A percentile compares a stretch with the other conserved stretches of the same genome.
These are phyloP conservation scores for Lepus timidus DNA, from an alignment of 2,113 vertebrate genomes.

Conservation along the genomic window DNA sequence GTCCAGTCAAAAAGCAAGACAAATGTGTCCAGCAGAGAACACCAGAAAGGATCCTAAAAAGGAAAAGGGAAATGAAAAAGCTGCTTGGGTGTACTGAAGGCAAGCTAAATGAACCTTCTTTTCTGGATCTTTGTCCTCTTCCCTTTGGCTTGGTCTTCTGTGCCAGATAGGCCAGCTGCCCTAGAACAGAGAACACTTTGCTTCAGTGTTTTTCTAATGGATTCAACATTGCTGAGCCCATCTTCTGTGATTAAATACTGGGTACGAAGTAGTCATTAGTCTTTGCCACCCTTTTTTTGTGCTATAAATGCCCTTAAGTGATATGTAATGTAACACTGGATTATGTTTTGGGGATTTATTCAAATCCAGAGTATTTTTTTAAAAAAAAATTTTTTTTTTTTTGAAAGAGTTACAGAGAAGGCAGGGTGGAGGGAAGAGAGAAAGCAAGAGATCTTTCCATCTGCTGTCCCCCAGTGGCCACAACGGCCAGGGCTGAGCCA, in stretches of 20 bases:
- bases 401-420: too few relatives aligned
- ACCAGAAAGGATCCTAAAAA: conserved; percentile 16
- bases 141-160: not conserved
- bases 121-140: not conserved
- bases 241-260: not conserved
- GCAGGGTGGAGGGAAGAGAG: too few relatives aligned
- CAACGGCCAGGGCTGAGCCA: too few relatives aligned
- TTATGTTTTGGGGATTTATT: conserved; percentile 28
- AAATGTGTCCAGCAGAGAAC: not conserved
- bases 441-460: too few relatives aligned
- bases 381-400: too few relatives aligned
- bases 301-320: not conserved
- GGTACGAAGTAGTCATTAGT: conserved; percentile 5
- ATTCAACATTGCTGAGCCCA: not conserved
- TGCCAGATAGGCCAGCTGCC: not conserved
- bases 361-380: not conserved
- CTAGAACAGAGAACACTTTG: not conserved
- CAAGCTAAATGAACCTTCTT: not conserved
- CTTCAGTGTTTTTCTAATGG: not conserved
- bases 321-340: not conserved
- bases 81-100: not conserved
- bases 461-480: too few relatives aligned
- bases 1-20: not conserved
- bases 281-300: not conserved
- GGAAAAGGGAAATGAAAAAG: not conserved